Percentiles rank a stretch among this genome's conserved stretches.
Conservation (phyloP, 2,888 invertebrate species). For the Glaucopsyche alexis region DNA sequence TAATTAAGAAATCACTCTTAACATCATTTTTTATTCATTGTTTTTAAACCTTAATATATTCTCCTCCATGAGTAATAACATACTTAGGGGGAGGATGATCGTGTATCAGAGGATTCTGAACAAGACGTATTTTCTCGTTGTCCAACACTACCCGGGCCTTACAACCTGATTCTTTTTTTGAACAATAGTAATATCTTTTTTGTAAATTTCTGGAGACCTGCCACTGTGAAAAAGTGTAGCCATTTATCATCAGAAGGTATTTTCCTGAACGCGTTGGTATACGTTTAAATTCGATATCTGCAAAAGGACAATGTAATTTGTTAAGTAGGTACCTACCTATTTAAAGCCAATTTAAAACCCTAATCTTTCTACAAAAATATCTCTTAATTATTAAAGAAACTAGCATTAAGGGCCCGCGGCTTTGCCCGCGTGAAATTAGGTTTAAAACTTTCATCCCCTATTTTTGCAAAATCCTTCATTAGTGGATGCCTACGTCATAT, state of each 20-base stretch:
- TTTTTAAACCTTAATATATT: background rate
- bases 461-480: no score
- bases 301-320: background rate
- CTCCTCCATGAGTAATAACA: background rate
- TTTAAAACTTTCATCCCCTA: no score
- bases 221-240: conserved; percentile 42
- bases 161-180: conserved; percentile 41
- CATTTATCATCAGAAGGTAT: conserved; percentile 30
- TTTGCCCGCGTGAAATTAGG: no score
- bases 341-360: no score
- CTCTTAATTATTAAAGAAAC: no score
- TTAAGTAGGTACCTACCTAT: no score
- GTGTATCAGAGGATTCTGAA: background rate
- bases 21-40: background rate
- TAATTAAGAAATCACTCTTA: background rate
- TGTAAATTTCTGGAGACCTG: conserved; percentile 30
- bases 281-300: conserved; percentile 28
- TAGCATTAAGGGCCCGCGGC: no score
- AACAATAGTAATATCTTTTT: conserved; percentile 44
- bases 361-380: no score
- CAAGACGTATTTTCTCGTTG: background rate
- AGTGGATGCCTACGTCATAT: no score
- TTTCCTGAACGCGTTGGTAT: conserved; percentile 23
- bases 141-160: conserved; percentile 37
- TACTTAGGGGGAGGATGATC: conserved; percentile 43